Evolutionary conservation across 2,113 vertebrate species (phyloP), one percentile per base, ranked within the genome.

Genomic region (Athene cunicularia): DNA sequence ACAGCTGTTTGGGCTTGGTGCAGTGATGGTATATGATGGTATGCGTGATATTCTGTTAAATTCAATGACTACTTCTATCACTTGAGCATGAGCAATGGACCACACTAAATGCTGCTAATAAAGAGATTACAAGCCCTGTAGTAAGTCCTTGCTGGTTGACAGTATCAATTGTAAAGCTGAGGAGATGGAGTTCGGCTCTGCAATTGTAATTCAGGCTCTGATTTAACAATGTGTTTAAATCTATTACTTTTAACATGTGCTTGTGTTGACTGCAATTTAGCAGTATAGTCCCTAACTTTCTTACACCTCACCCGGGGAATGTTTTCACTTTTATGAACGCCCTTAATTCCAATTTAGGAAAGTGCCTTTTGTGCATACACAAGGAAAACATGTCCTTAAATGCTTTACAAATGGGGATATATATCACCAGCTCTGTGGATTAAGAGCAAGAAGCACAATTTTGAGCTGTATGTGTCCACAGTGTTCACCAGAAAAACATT

Each of bases 161-260:
- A 85, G 35, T 60, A 75, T 79, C 72, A 95, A 95, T 80, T 58
- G 72, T 39, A 66, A 45, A 59, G 59, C 4, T 58, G 76, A 82
- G 35, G 45, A 84, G 70, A 79, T 55, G 66, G 56, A 93, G 59
- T 79, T 67, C 68, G 43, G 53, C 60, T 77, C 49, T 64, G 60
- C 59, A 85, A 55, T 85, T 89, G 56, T 79, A 88, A 88, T 80
- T 87, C 74, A 89, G 56, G 56, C 56, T 81, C 62, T 52, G 68
- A 52, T 90, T 97, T 93, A 95, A 72, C 52, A 90, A 26, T 9
- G 53, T 79, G 26, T 67, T 93, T 83, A 95, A 95, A 96, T 80
- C 39, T 62, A 83, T 92, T 86, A 59, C 66, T 86, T 95, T 39
- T 52, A 80, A 30, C 53, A 45, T 64, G 66, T 80, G 35, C 82